Base-by-base conservation (phyloP, 35 echinoderm and acorn worm genomes). In the Holothuria glaberrima region DNA sequence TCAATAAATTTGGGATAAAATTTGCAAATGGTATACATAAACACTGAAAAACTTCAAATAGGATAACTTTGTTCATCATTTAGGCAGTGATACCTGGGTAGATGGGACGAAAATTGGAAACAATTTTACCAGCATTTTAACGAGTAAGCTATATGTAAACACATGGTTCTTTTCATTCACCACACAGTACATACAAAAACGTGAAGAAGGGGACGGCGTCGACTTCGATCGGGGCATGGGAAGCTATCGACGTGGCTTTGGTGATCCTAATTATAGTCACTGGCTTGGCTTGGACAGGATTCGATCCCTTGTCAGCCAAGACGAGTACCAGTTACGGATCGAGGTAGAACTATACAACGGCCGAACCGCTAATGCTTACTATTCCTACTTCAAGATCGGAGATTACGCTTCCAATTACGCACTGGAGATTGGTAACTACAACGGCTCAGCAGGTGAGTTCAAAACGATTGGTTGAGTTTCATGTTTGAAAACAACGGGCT, bases 311-410 rank as follows among this genome's bases (percentile, higher is more conserved):
- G 34, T 75, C 4, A 45, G 31, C 1, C 92, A 93, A 65, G 87
- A 89, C 34, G 92, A 89, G 46, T 93, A 93, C 67, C 50, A 93
- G 30, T 64, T 93, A 36, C 92, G 86, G 17, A 89, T 93, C 29
- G 92, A 93, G 25, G 9, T 93, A 26, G 80, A 87, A 48, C 17
- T 48, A 18, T 92, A 72, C 70, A 68, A 82, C 19, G 91, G 86
- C 12, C 50, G 38, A 6, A 65, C 2, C 4, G 73, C 74, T 1
- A 57, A 74, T 76, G 91, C 91, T 18, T 86, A 66, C 59, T 92
- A 92, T 71, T 26, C 35, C 25, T 69, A 52, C 62, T 88, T 92
- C 41, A 88, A 70, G 45, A 59, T 92, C 29, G 91, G 91, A 7
- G 75, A 72, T 27, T 35, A 71, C 26, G 59, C 62, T 63, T 30